Evolutionary conservation across 2,797 vertebrate species (phyloP), one percentile per base, ranked within the genome.

Genomic region (Malurus splendens): DNA sequence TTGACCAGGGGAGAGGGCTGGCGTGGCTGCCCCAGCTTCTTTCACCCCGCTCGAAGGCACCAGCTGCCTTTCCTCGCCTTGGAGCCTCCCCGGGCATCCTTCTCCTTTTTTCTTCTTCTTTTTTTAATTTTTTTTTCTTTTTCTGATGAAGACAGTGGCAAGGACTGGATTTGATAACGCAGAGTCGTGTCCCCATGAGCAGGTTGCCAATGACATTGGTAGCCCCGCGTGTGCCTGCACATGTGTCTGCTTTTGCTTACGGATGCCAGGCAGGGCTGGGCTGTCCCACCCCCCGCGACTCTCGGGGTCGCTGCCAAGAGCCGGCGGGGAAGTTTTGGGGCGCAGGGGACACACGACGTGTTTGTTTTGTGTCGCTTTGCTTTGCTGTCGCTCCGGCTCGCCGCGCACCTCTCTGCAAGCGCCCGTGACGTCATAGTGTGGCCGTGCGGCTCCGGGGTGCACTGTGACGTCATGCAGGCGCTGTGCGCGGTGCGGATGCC

Each of bases 241-340:
- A 1, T 0, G 30, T 7, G 4, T 5, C 3, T 7, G 25, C 14
- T 65, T 64, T 42, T 7, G 50, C 1, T 3, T 3, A 2, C 6
- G 6, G 27, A 2, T 1, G 42, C 25, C 5, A 4, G 54, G 24
- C 11, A 9, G 22, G 18, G 36, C 38, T 1, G 48, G 12, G 4
- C 52, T 5, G 9, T 20, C 27, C 2, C 27, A 17, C 20, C 1
- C 12, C 45, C 28, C 18, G 23, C 11, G 3, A 8, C 36, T 30
- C 28, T 16, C 33, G 5, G 48, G 20, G 28, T 14, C 5, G 6
- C 65, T 65, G 55, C 18, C 36, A 4, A 18, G 36, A 16, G 32
- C 54, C 38, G 8, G 6, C 19, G 39, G 39, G 52, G 52, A 48
- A 17, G 5, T 24, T 70, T 62, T 18, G 75, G 59, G 48, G 25